These are phyloP conservation scores for Phoxinus phoxinus DNA, from an alignment of 2,113 vertebrate species.

Conservation along the genomic window DNA sequence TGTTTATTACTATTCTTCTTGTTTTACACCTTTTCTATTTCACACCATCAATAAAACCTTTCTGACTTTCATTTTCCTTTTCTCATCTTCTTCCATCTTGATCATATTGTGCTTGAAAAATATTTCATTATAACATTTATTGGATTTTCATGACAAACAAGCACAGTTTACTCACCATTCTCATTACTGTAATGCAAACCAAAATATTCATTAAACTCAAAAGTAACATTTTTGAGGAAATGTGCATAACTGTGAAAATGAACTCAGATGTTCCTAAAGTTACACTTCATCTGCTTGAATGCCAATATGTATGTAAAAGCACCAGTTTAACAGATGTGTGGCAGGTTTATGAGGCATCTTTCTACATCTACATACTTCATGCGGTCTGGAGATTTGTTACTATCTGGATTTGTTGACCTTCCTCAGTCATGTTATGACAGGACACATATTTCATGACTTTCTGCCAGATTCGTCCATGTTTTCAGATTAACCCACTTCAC, in stretches of 20 bases:
- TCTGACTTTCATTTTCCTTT: neutral
- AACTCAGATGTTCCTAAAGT: no score
- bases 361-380: neutral
- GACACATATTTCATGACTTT: neutral
- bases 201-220: neutral
- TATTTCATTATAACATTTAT: neutral
- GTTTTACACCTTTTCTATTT: neutral
- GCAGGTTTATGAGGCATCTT: neutral
- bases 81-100: neutral
- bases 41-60: neutral
- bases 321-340: neutral
- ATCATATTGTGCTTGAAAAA: neutral
- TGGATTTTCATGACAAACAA: neutral
- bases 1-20: neutral
- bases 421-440: neutral
- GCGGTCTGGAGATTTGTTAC: neutral
- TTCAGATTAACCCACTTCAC: neutral
- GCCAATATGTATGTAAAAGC: neutral
- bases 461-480: neutral
- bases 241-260: neutral
- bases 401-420: neutral
- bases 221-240: neutral
- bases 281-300: neutral
- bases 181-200: neutral
- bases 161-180: neutral